phyloP scores from a whole-genome alignment of 2,888 invertebrate genomes.

The Limnephilus lunatus region DNA sequence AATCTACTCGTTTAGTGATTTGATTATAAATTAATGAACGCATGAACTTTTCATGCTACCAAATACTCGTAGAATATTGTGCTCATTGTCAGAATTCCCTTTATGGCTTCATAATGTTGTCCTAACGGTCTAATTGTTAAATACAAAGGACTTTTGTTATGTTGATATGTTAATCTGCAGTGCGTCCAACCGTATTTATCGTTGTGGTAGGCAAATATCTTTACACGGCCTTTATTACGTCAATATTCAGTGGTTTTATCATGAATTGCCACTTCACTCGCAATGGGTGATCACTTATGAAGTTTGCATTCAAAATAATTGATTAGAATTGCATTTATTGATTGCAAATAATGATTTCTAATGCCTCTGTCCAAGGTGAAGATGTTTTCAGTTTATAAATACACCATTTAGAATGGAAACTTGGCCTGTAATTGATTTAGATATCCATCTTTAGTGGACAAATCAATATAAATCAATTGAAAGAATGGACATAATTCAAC shows the following conservation, averaged over 20 bases:
- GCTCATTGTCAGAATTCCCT: not conserved
- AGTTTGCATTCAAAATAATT: not conserved
- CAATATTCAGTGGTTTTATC: not conserved
- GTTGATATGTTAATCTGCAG: not conserved
- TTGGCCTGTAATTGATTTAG: too few species aligned
- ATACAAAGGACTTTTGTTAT: constrained; percentile 16
- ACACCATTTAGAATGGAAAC: too few species aligned
- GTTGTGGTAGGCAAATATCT: not conserved
- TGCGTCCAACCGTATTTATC: not conserved
- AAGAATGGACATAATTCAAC: too few species aligned
- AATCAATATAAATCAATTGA: too few species aligned
- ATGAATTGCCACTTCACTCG: not conserved
- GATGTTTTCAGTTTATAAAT: too few species aligned
- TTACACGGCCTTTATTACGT: not conserved
- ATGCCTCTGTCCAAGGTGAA: too few species aligned
- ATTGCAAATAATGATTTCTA: not conserved
- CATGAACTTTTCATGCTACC: not conserved
- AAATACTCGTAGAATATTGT: not conserved
- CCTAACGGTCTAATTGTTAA: constrained; percentile 17
- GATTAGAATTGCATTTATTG: not conserved
- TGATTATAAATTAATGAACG: not conserved
- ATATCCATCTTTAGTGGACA: too few species aligned
- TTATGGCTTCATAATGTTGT: constrained; percentile 16
- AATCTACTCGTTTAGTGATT: not conserved
- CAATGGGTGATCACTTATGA: too few species aligned